Evolutionary conservation across 2,888 invertebrate species (phyloP).

Genomic region (Amphipyra berbera): DNA sequence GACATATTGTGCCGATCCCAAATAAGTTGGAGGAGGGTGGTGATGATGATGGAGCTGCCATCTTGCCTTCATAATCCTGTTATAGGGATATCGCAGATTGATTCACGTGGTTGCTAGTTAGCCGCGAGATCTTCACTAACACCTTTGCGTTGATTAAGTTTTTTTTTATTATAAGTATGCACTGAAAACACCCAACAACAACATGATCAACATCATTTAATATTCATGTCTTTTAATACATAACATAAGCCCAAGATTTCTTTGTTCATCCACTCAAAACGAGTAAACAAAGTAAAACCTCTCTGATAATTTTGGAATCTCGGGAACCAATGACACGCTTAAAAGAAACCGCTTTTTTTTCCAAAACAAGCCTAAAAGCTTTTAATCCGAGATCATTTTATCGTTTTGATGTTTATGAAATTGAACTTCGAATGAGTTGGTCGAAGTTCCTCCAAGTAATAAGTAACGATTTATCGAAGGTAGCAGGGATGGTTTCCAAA

Average conservation of each 20-base stretch:
- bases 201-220: too few species aligned
- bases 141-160: too few species aligned
- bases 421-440: conserved; percentile 40
- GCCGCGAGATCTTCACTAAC: too few species aligned
- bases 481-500: conserved; percentile 4
- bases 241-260: not conserved
- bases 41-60: too few species aligned
- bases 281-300: conserved; percentile 28
- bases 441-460: conserved; percentile 28
- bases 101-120: too few species aligned
- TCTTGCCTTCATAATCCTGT: too few species aligned
- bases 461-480: conserved; percentile 32
- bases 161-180: too few species aligned
- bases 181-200: too few species aligned
- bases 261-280: not conserved
- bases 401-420: conserved; percentile 40
- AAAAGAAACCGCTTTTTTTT: conserved; percentile 7
- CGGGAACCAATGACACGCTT: not conserved
- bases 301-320: conserved; percentile 12
- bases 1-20: too few species aligned
- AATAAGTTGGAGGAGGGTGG: too few species aligned
- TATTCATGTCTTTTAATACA: not conserved
- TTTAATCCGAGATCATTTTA: conserved; percentile 32
- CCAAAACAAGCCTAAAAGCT: conserved; percentile 31
- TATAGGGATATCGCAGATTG: too few species aligned